Base-by-base conservation (phyloP, 2,113 vertebrate genomes). In the Sclerurus mexicanus region DNA sequence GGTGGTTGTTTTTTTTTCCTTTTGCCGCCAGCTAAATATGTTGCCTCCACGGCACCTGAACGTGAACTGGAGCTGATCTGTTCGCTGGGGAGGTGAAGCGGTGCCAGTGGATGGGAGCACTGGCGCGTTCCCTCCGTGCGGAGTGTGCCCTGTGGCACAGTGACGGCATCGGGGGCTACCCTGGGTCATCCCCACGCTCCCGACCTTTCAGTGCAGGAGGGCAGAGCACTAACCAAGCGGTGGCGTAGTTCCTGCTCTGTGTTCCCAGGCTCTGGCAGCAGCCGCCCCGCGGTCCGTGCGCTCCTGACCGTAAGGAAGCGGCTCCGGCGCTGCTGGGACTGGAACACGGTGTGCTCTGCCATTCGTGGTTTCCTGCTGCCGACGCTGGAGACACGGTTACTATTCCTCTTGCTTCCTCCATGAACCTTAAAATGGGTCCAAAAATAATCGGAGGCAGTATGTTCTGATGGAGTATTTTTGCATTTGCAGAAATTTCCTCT, bases 381-480 rank as follows among this genome's bases (percentile, higher is more conserved):
- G 96, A 97, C 47, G 68, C 96, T 42, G 96, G 93, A 96, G 96
- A 97, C 49, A 66, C 96, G 87, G 52, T 88, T 77, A 76, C 95
- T 96, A 95, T 95, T 97, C 93, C 91, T 96, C 82, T 89, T 89
- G 97, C 97, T 97, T 97, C 97, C 96, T 95, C 84, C 93, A 56
- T 67, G 89, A 95, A 49, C 90, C 53, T 96, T 96, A 98, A 89
- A 97, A 97, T 75, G 85, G 69, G 84, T 97, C 97, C 96, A 95
- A 97, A 98, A 98, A 98, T 98, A 98, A 97, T 96, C 89, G 71
- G 71, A 96, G 71, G 94, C 97, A 96, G 79, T 90, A 74, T 96
- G 96, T 98, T 97, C 97, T 25, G 30, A 49, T 85, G 88, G 91
- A 95, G 87, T 93, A 87, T 95, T 95, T 97, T 93, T 95, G 78